Percentiles rank a stretch among this genome's conserved stretches.
Evolutionary conservation across 2,888 invertebrate genomes (phyloP).

Genomic region (Zygothrica quintamaculata): DNA sequence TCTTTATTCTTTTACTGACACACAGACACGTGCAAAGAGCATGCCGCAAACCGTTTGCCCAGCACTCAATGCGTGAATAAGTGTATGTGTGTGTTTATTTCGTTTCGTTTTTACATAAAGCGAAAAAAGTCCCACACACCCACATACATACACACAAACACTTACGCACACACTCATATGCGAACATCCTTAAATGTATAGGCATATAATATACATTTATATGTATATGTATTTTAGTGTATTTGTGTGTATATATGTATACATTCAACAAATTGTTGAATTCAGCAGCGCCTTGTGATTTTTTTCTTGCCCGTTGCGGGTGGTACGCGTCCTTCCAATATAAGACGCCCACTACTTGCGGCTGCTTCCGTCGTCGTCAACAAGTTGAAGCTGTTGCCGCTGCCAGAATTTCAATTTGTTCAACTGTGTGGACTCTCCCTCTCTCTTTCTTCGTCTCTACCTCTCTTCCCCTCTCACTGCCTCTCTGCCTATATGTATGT

Average conservation of each 20-base stretch:
- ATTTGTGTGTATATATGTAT: constrained; percentile 34
- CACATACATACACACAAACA: too few relatives aligned
- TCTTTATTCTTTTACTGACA: constrained; percentile 30
- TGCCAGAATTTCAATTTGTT: constrained; percentile 57
- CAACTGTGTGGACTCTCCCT: constrained; percentile 3
- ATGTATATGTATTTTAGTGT: constrained; percentile 5
- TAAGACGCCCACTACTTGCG: constrained; percentile 66
- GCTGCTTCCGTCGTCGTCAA: constrained; percentile 71
- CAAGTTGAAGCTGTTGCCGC: constrained; percentile 77
- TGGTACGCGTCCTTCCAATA: constrained; percentile 45
- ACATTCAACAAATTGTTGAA: constrained; percentile 81
- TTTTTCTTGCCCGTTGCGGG: constrained; percentile 16
- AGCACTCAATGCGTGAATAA: constrained; percentile 55
- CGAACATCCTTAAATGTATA: constrained; percentile 36
- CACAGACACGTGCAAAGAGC: constrained; percentile 27
- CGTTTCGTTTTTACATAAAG: constrained; percentile 58
- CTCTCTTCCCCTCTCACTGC: constrained; percentile 9
- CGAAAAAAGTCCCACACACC: constrained; percentile 53
- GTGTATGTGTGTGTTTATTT: constrained; percentile 33
- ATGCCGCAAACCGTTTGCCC: constrained; percentile 72
- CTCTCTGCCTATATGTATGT: constrained; percentile 20
- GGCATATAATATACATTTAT: constrained; percentile 29
- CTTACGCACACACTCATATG: background rate
- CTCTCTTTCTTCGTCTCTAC: constrained; percentile 21
- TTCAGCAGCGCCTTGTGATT: constrained; percentile 68